A percentile compares a stretch with the other conserved stretches of the same genome.
Evolutionary conservation across 1,140 invertebrate genomes (phyloP).

Genomic region (Drosophila equinoxialis): DNA sequence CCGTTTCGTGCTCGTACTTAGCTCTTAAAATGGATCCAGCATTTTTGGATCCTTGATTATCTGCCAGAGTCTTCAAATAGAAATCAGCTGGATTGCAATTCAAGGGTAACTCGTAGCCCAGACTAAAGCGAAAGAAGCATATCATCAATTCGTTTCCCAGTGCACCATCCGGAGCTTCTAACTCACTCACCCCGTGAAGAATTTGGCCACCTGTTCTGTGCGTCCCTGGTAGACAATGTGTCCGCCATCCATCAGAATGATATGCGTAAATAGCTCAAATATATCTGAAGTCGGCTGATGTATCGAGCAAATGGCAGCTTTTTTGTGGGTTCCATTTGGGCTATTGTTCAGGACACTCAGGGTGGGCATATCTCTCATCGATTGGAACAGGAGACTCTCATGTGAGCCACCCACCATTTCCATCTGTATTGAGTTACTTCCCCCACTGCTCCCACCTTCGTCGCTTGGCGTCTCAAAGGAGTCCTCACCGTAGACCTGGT

Average conservation of each 20-base stretch:
- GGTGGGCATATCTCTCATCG: conserved; percentile 62
- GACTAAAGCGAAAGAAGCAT: conserved; percentile 73
- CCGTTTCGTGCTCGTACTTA: conserved; percentile 76
- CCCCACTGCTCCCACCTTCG: conserved; percentile 44
- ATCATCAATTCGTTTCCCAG: background rate
- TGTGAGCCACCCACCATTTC: conserved; percentile 55
- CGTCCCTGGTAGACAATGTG: conserved; percentile 92
- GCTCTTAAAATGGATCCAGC: conserved; percentile 78
- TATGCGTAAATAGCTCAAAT: conserved; percentile 91
- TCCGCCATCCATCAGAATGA: conserved; percentile 91
- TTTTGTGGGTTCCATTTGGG: conserved; percentile 85
- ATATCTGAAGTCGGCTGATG: conserved; percentile 94
- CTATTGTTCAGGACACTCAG: conserved; percentile 63
- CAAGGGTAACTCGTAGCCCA: conserved; percentile 85
- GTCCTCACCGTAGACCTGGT: conserved; percentile 73
- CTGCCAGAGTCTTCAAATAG: conserved; percentile 85
- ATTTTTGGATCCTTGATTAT: conserved; percentile 79
- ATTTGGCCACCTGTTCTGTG: conserved; percentile 85
- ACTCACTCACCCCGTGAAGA: conserved; percentile 86
- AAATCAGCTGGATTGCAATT: conserved; percentile 89
- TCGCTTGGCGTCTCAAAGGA: conserved; percentile 67
- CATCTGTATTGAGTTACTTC: conserved; percentile 72
- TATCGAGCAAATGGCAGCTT: conserved; percentile 91
- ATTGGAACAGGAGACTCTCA: conserved; percentile 52
- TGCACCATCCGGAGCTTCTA: too few species aligned